Conservation (phyloP, 2,113 vertebrate genomes). For the Galemys pyrenaicus region DNA sequence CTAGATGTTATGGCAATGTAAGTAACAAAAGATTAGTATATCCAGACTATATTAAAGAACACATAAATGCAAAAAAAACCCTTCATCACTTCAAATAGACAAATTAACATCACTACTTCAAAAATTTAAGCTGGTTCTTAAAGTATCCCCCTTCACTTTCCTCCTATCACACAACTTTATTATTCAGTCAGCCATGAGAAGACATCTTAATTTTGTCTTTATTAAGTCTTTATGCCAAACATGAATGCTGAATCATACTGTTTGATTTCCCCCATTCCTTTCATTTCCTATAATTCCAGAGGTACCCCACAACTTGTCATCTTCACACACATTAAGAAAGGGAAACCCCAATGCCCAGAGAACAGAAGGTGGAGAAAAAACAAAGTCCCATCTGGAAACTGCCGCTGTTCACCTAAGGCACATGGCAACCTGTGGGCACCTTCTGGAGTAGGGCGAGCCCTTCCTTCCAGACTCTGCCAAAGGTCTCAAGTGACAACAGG, state of each 20-base stretch:
- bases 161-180: neutral
- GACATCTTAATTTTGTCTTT: neutral
- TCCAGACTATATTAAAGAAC: neutral
- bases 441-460: neutral
- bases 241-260: neutral
- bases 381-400: slow-evolving; percentile 77
- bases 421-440: neutral
- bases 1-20: neutral
- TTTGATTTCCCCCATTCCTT: neutral
- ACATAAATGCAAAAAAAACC: slow-evolving; percentile 32
- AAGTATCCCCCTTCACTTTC: neutral
- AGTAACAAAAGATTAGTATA: neutral
- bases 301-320: neutral
- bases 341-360: neutral
- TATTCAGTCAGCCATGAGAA: neutral
- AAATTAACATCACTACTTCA: neutral
- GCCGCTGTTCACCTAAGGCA: slow-evolving; percentile 68
- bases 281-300: neutral
- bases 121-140: neutral
- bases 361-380: neutral
- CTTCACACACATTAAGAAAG: neutral
- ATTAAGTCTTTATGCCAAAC: neutral
- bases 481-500: neutral
- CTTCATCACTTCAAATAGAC: neutral
- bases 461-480: slow-evolving; percentile 4